These are phyloP conservation scores for Liopterus haemorrhoidalis DNA, from an alignment of 2,888 invertebrate genomes.

Conservation along the genomic window DNA sequence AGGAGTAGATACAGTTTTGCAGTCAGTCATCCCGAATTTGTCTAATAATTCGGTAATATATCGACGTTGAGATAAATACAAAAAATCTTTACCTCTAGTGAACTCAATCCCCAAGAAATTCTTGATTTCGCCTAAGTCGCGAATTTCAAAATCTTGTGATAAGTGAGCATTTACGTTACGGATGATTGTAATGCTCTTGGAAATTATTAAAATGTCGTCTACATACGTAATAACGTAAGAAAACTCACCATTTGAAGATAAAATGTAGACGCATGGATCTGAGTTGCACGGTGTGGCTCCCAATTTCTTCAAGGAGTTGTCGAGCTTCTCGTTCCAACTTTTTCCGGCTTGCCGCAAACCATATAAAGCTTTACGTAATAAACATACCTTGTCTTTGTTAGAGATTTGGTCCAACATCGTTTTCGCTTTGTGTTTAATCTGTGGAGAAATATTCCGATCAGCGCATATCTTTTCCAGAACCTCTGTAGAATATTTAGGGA, in stretches of 20 bases:
- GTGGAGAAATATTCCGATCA: too few species aligned
- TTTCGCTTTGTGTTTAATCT: too few species aligned
- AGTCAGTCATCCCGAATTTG: too few species aligned
- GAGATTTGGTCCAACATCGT: too few species aligned
- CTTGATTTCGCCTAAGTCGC: conserved; percentile 13
- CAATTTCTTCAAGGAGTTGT: background rate
- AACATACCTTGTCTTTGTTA: too few species aligned
- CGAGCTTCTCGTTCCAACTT: conserved; percentile 2
- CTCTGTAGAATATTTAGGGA: background rate
- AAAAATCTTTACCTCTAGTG: too few species aligned
- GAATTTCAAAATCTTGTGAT: conserved; percentile 9
- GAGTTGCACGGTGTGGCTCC: background rate
- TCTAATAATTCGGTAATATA: too few species aligned
- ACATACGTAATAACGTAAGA: conserved; percentile 9
- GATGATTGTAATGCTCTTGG: conserved; percentile 1
- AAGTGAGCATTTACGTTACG: background rate
- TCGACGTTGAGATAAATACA: too few species aligned
- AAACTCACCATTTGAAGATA: background rate
- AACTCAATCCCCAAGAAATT: conserved; percentile 13
- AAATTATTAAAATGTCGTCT: conserved; percentile 16
- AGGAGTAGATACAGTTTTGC: too few species aligned
- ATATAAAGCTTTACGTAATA: conserved; percentile 2
- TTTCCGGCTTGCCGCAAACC: background rate
- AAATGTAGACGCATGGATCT: background rate
- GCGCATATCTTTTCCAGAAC: too few species aligned